Base-by-base conservation (phyloP, 2,888 invertebrate genomes). In the Cremastinae sp. region DNA sequence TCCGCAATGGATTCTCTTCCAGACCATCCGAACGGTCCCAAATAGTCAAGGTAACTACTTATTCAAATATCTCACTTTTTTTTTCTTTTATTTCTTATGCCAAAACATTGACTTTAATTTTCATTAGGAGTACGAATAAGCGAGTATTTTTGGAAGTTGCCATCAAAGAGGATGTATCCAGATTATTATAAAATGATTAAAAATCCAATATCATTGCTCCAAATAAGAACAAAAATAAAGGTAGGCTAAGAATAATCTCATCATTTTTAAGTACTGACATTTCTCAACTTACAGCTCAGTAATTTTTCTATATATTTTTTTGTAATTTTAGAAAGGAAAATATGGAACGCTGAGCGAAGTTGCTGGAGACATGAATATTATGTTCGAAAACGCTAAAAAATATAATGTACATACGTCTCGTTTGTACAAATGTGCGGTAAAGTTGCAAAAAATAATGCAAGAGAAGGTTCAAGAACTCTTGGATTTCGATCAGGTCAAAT, bases 101-200 rank as follows among this genome's bases (percentile, higher is more conserved):
- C 8, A 4, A 8, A 16, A 22, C 34, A 8, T 9, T 56, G n/a
- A n/a, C n/a, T n/a, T n/a, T 3, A 54, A 43, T 28, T 14, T 36
- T 20, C 8, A 10, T 10, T 18, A 7, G n/a, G 97, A n/a, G 92
- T 93, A 0, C 92, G 94, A n/a, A 91, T 98, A 86, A 95, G 96
- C 22, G 97, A 98, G 86, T 97, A 98, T 0, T 97, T 99, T 90
- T 95, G 96, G 93, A 96, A 96, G 85, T 91, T 99, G 71, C 99
- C 99, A 0, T 96, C 96, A 5, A 95, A 94, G 53, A 92, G 97
- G 71, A 95, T 95, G 80, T 98, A 99, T 91, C 97, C 98, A 0
- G 99, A 99, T 90, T 99, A 99, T 90, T 99, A 98, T 91, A 96
- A 96, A 83, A 97, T 98, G 88, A 99, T 99, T 62, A 96, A 97